A percentile compares a stretch with the other conserved stretches of the same genome.
Conservation (phyloP, 1,140 invertebrate genomes). For the Macrobrachium rosenbergii region DNA sequence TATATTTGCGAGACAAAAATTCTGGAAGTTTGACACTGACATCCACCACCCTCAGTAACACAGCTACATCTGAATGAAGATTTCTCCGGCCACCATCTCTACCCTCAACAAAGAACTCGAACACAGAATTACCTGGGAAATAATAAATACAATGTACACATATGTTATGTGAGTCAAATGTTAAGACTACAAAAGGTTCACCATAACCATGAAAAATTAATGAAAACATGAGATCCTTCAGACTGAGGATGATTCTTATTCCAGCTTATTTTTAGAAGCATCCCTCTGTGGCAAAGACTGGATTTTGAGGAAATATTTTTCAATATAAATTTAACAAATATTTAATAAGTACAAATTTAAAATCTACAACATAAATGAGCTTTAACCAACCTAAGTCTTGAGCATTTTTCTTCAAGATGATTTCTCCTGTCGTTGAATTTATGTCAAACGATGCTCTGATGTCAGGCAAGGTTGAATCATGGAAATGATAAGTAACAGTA, state of each 20-base stretch:
- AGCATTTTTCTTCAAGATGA: conserved; percentile 77
- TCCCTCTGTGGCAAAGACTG: neutral
- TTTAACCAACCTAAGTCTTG: conserved; percentile 73
- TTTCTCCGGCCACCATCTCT: conserved; percentile 81
- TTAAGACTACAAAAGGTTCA: conserved; percentile 53
- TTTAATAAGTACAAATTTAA: neutral
- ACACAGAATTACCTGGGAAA: conserved; percentile 81
- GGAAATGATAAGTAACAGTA: conserved; percentile 95
- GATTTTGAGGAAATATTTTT: neutral
- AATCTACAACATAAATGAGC: neutral
- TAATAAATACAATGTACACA: conserved; percentile 45
- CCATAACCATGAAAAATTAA: neutral
- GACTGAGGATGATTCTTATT: too few species aligned
- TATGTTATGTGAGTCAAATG: neutral
- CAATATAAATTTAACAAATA: neutral
- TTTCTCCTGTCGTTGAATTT: conserved; percentile 74
- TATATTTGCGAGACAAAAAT: conserved; percentile 81
- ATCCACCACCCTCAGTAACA: conserved; percentile 80
- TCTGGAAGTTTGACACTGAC: conserved; percentile 72
- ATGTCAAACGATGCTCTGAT: conserved; percentile 81
- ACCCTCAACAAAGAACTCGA: conserved; percentile 90
- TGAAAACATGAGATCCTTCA: neutral
- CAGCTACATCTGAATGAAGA: conserved; percentile 82
- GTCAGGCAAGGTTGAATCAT: conserved; percentile 85
- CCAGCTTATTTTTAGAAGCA: too few species aligned